phyloP scores from a whole-genome alignment of 2,113 vertebrate genomes.

The Sinocyclocheilus anophthalmus region DNA sequence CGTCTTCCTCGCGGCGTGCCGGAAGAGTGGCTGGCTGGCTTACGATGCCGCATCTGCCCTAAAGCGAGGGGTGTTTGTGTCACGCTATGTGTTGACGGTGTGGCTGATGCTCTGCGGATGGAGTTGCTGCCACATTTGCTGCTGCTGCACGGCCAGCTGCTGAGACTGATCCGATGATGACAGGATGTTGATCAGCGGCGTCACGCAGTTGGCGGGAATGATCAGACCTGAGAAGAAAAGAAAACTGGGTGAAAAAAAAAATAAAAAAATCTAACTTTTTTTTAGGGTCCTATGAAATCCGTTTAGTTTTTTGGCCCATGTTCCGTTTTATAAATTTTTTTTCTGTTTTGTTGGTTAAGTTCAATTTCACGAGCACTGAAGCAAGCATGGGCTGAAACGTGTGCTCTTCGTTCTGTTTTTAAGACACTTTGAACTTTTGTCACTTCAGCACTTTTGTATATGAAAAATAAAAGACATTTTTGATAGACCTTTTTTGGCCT shows the following conservation, averaged over 20 bases:
- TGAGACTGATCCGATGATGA: constrained; percentile 96
- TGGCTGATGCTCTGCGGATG: constrained; percentile 96
- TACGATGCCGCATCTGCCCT: not conserved
- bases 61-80: not conserved
- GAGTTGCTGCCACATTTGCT: constrained; percentile 97
- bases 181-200: constrained; percentile 90
- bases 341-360: too few species aligned
- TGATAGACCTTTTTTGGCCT: too few species aligned
- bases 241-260: not conserved
- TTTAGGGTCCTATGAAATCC: too few species aligned
- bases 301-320: too few species aligned
- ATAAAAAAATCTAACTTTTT: not conserved
- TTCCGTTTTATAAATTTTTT: too few species aligned
- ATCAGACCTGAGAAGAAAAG: constrained; percentile 82
- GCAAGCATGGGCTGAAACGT: too few species aligned
- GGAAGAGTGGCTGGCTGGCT: constrained; percentile 46
- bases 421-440: too few species aligned
- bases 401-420: too few species aligned
- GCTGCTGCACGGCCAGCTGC: constrained; percentile 94
- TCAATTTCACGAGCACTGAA: too few species aligned
- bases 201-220: constrained; percentile 96
- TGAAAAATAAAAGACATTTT: too few species aligned
- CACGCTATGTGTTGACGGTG: constrained; percentile 76
- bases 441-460: too few species aligned
- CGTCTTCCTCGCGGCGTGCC: constrained; percentile 58